phyloP scores from a whole-genome alignment of 1,140 invertebrate species.

The Drosophila melanogaster region DNA sequence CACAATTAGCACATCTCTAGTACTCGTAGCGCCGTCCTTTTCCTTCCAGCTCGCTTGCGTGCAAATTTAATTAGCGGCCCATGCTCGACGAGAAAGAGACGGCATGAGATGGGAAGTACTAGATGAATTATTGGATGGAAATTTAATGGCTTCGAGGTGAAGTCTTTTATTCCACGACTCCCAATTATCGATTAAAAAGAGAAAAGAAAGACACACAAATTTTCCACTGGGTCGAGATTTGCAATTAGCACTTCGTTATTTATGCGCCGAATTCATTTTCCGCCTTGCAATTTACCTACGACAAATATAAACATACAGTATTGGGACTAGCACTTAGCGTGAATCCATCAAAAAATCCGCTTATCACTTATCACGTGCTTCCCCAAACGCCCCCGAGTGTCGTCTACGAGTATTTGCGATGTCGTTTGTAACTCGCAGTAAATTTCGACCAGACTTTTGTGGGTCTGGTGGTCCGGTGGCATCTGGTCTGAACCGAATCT shows the following conservation, averaged over 20 bases:
- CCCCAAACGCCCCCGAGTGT: constrained; percentile 26
- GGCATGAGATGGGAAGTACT: constrained; percentile 8
- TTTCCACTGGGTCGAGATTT: constrained; percentile 45
- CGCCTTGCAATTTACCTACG: constrained; percentile 21
- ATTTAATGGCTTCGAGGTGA: constrained; percentile 29
- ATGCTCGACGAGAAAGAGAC: neutral
- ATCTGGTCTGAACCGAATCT: constrained; percentile 22
- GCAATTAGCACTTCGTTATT: constrained; percentile 60
- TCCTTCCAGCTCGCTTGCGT: constrained; percentile 31
- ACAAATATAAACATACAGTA: constrained; percentile 17
- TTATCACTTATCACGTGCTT: constrained; percentile 26
- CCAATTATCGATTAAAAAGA: constrained; percentile 27
- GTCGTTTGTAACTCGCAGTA: neutral
- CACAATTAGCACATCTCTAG: constrained; percentile 72
- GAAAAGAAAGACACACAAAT: constrained; percentile 33
- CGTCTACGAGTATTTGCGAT: neutral
- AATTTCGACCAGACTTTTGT: neutral
- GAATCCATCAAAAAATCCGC: constrained; percentile 15
- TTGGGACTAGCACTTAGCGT: constrained; percentile 28
- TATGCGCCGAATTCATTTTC: constrained; percentile 59
- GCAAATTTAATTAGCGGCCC: constrained; percentile 67
- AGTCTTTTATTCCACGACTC: constrained; percentile 18
- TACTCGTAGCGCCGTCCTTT: constrained; percentile 17
- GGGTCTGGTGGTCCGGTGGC: constrained; percentile 1
- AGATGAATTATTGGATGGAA: constrained; percentile 25